Evolutionary conservation across 2,797 vertebrate genomes (phyloP), one percentile per base, ranked within the genome.

Genomic region (Gila robusta): DNA sequence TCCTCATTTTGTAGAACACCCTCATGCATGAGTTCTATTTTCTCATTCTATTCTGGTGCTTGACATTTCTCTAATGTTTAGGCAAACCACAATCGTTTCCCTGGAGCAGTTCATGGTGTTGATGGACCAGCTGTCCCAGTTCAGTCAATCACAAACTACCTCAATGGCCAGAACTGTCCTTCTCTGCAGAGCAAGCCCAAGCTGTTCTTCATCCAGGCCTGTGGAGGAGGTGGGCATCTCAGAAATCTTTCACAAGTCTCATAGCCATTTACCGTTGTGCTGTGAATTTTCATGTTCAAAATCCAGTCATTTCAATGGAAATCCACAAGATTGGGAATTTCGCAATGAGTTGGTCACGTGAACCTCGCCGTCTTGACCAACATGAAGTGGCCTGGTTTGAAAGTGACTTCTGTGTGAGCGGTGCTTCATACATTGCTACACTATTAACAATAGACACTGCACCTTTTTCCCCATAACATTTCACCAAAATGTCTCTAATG

Each of bases 141-240:
- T 1, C 97, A 99, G 93, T 83, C 66, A 49, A 97, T 99, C 78
- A 97, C 98, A 88, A 97, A 94, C 91, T 96, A 93, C 92, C 97
- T 99, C 87, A 97, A 96, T 0, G 98, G 98, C 77, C 92, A 92
- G 79, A 64, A 95, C 82, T 98, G 98, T 91, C 96, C 95, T 0
- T 96, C 96, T 23, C 84, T 99, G 87, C 94, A 98, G 89, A 96
- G 98, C 90, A 99, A 99, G 91, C 98, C 98, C 70, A 99, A 99
- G 87, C 93, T 99, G 6, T 99, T 99, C 92, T 98, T 99, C 91
- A 98, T 99, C 93, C 98, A 99, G 93, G 98, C 98, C 81, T 99
- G 98, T 69, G 98, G 97, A 32, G 98, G 98, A 95, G 98, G 98
- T 98, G 94, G 91, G 92, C 77, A 6, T 73, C 77, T 52, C 47